A percentile compares a stretch with the other conserved stretches of the same genome.
These are phyloP conservation scores for Etheostoma nigrum DNA, from an alignment of 2,797 vertebrate genomes.

Conservation along the genomic window DNA sequence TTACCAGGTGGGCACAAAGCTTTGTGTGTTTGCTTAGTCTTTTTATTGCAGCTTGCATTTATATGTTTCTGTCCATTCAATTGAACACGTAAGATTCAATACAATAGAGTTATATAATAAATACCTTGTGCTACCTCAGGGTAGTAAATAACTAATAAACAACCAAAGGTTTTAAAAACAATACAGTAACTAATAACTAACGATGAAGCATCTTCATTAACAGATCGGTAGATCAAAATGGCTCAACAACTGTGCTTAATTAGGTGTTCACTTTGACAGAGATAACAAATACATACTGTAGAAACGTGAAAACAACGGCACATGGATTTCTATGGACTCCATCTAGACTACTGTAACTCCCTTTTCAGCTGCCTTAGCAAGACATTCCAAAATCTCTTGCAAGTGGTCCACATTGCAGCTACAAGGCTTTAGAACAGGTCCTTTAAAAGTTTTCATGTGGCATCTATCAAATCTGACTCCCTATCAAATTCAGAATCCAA, in stretches of 20 bases:
- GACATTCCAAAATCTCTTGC: neutral
- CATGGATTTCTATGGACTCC: neutral
- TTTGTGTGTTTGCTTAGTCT: neutral
- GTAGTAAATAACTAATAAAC: slow-evolving; percentile 12
- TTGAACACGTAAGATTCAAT: neutral
- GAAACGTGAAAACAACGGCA: neutral
- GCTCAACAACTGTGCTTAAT: slow-evolving; percentile 2
- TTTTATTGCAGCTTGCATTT: neutral
- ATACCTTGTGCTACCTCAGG: neutral
- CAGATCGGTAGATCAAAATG: neutral
- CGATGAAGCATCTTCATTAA: neutral
- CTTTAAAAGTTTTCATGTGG: neutral
- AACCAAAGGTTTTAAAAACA: neutral
- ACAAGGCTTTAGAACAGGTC: neutral
- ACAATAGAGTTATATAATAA: slow-evolving; percentile 10
- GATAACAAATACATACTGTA: neutral
- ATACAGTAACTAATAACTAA: neutral
- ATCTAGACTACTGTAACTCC: neutral
- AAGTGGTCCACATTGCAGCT: neutral
- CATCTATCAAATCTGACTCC: slow-evolving; percentile 1
- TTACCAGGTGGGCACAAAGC: neutral
- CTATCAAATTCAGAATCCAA: slow-evolving; percentile 3
- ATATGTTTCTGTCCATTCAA: neutral
- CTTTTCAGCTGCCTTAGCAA: neutral
- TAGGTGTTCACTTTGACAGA: neutral